Conservation (phyloP, 1,140 invertebrate species). For the Pentalonia nigronervosa region DNA sequence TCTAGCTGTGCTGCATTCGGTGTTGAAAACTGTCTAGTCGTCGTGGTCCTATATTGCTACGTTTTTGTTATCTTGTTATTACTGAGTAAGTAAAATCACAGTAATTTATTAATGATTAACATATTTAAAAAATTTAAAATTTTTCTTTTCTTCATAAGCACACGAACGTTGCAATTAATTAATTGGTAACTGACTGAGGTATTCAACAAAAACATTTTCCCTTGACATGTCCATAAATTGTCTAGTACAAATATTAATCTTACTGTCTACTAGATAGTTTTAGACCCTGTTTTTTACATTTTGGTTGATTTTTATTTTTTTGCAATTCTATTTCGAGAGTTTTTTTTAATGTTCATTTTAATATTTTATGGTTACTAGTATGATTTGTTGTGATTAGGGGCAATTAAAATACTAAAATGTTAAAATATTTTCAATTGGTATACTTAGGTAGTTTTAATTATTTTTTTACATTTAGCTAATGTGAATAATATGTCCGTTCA, state of each 20-base stretch:
- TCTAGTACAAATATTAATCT: not conserved
- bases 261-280: not conserved
- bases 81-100: conserved; percentile 23
- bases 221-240: not conserved
- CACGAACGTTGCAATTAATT: not conserved
- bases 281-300: not conserved
- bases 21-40: not conserved
- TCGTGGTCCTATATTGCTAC: not conserved
- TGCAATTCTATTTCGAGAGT: not conserved
- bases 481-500: not conserved
- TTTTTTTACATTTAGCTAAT: not conserved
- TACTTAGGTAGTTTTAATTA: not conserved
- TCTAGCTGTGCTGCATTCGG: not conserved
- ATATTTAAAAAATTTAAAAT: not conserved
- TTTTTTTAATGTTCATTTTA: not conserved
- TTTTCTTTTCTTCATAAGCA: not conserved
- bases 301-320: not conserved
- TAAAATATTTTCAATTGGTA: not conserved
- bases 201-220: not conserved
- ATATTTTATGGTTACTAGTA: not conserved
- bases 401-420: not conserved
- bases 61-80: not conserved
- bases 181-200: conserved; percentile 49
- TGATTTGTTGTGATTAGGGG: not conserved
- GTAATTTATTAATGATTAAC: not conserved